A percentile compares a stretch with the other conserved stretches of the same genome.
Conservation (phyloP, 2,888 invertebrate species). For the Drosophila lutescens region DNA sequence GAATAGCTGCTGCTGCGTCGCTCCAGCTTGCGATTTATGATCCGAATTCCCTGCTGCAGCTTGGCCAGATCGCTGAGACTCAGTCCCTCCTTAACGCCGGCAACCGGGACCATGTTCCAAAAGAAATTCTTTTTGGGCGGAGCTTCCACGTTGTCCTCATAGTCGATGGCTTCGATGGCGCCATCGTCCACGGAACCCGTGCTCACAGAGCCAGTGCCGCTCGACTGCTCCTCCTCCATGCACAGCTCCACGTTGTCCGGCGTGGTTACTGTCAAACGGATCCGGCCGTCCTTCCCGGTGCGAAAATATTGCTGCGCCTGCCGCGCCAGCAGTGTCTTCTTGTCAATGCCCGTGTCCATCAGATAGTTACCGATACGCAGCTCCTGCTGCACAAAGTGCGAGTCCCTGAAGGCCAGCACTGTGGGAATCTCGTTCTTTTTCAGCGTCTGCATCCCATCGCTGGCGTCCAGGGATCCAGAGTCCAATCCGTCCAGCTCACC, state of each 20-base stretch:
- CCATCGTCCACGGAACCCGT: slow-evolving; percentile 70
- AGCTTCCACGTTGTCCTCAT: slow-evolving; percentile 59
- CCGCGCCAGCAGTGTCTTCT: slow-evolving; percentile 73
- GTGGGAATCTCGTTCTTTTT: slow-evolving; percentile 84
- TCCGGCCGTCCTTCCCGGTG: slow-evolving; percentile 69
- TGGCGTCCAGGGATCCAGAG: slow-evolving; percentile 35
- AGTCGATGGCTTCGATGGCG: slow-evolving; percentile 82
- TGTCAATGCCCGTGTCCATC: slow-evolving; percentile 84
- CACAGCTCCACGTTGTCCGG: slow-evolving; percentile 83
- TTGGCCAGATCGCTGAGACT: slow-evolving; percentile 79
- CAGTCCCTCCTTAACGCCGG: slow-evolving; percentile 81
- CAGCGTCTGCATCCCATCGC: slow-evolving; percentile 55
- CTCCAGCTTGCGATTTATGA: slow-evolving; percentile 72
- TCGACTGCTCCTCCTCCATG: slow-evolving; percentile 76
- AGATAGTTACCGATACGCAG: slow-evolving; percentile 83
- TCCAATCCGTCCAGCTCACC: slow-evolving; percentile 30
- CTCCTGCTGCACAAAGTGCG: slow-evolving; percentile 84
- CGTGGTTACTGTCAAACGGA: slow-evolving; percentile 82
- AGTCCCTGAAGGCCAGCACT: slow-evolving; percentile 83
- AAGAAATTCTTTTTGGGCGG: slow-evolving; percentile 72
- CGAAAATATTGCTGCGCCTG: slow-evolving; percentile 63
- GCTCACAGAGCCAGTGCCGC: slow-evolving; percentile 50
- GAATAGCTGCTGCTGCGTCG: slow-evolving; percentile 73
- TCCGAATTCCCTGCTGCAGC: slow-evolving; percentile 65
- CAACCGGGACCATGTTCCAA: slow-evolving; percentile 79